Evolutionary conservation across 1,140 invertebrate species (phyloP).

Genomic region (Drosophila gunungcola): DNA sequence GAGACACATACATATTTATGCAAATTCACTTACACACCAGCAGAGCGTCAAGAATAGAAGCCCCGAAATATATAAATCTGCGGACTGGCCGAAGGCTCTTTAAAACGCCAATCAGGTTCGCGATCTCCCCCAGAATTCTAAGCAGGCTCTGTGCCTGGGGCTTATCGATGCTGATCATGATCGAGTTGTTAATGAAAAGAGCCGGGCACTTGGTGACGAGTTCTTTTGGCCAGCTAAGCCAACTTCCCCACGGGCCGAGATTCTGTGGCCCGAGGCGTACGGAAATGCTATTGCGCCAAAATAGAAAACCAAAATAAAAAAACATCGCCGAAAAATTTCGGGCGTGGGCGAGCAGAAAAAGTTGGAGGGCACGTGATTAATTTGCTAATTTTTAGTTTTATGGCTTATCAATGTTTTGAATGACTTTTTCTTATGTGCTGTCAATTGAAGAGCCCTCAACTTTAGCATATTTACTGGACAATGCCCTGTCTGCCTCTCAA

Average conservation of each 20-base stretch:
- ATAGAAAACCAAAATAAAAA: conserved; percentile 42
- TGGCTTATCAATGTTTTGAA: conserved; percentile 56
- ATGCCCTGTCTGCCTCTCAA: conserved; percentile 18
- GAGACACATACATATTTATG: conserved; percentile 53
- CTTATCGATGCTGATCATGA: conserved; percentile 73
- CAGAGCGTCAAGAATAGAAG: conserved; percentile 50
- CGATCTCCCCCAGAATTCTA: conserved; percentile 63
- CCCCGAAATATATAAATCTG: conserved; percentile 44
- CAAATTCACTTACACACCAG: conserved; percentile 48
- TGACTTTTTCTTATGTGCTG: conserved; percentile 21
- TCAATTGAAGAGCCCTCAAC: background rate
- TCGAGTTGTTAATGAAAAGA: conserved; percentile 77
- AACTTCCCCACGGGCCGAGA: conserved; percentile 32
- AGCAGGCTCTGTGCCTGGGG: conserved; percentile 45
- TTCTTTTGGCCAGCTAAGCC: conserved; percentile 40
- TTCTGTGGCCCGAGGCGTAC: conserved; percentile 45
- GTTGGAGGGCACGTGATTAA: conserved; percentile 31
- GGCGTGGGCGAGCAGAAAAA: conserved; percentile 46
- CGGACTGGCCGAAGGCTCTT: conserved; percentile 35
- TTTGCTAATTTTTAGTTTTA: conserved; percentile 51
- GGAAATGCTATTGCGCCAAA: conserved; percentile 60
- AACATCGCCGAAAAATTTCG: conserved; percentile 32
- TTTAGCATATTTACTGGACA: conserved; percentile 2
- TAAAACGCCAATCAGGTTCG: conserved; percentile 73
- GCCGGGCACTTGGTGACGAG: conserved; percentile 51